Base-by-base conservation (phyloP, 2,113 vertebrate genomes). In the Thamnaconus septentrionalis region DNA sequence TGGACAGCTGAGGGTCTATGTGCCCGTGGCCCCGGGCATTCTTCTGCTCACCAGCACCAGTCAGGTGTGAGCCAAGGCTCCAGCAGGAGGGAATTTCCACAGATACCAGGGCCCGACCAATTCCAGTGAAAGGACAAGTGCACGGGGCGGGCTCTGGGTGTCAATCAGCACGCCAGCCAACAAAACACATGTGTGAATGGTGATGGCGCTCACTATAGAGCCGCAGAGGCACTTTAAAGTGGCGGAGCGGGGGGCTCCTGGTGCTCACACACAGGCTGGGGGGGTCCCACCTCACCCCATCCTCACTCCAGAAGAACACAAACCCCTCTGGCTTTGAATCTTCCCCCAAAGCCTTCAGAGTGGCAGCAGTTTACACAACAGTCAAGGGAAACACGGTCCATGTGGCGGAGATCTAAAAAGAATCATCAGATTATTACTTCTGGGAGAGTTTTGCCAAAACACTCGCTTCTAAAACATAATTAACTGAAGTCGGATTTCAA, bases 101-200 rank as follows among this genome's bases (percentile, higher is more conserved):
- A 63, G 42, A 60, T 56, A 43, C 39, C n/a, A 59, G 54, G 47
- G 46, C 66, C 6, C 8, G 45, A 11, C 66, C 76, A 74, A 78
- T 74, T 66, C 66, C 9, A 71, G 71, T 12, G 10, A 67, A 44
- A 40, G 59, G 54, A 71, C 63, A 57, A 60, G 77, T 60, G 67
- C 59, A 61, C 56, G 75, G 75, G 72, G 67, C 52, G 63, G 66
- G 47, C 8, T 49, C 50, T 50, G 55, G 0, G 42, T 67, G 66
- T 70, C 70, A 69, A 52, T 74, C 76, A 77, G 45, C 54, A 44
- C 31, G 41, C 46, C 53, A 41, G 45, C 50, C 50, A 70, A 74
- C 71, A 70, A 59, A 74, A 69, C 70, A 78, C 69, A 61, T 78
- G 69, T 65, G 57, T 69, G 65, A 65, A 69, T 53, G 68, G 58